Base-by-base conservation (phyloP, 2,888 invertebrate genomes). In the Cheilosia pagana region DNA sequence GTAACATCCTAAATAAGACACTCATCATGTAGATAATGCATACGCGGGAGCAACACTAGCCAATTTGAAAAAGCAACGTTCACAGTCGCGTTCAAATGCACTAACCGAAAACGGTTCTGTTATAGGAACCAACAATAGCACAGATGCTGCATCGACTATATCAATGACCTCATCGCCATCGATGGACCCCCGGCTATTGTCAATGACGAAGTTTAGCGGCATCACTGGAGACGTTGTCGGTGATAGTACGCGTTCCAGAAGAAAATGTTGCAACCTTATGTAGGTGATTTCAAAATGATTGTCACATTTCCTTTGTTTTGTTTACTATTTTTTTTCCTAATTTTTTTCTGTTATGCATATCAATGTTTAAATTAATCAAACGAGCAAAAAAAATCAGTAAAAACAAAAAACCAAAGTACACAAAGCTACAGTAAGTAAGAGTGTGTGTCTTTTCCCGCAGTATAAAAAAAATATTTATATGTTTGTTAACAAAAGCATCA, bases 21-120 rank as follows among this genome's bases (percentile, higher is more conserved):
- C 88, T 87, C 88, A 88, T 81, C 88, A 88, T 87, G 83, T 88
- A 82, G 89, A 88, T 86, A 88, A 88, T 77, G 86, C 88, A 62
- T 87, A 87, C 68, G 88, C 90, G 70, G 90, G 91, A 87, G 91
- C 92, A 87, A 98, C 98, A 63, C 94, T 98, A 88, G 96, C 98
- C 68, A 98, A 98, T 92, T 93, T 98, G 91, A 98, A 98, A 93
- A 98, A 98, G 92, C 97, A 98, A 90, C 94, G 98, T 87, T 95
- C 97, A 86, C 96, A 96, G 89, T 96, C 95, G 88, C 93, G 97
- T 88, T 93, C 93, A 88, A 92, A 92, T 89, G 92, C 91, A 87
- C 79, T 88, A 87, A 90, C 91, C 79, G 93, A 92, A 88, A 92
- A 92, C 88, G 93, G 93, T 89, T 91, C 92, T 87, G 91, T 92